Conservation (phyloP, 2,797 vertebrate genomes). For the Mycteria americana region DNA sequence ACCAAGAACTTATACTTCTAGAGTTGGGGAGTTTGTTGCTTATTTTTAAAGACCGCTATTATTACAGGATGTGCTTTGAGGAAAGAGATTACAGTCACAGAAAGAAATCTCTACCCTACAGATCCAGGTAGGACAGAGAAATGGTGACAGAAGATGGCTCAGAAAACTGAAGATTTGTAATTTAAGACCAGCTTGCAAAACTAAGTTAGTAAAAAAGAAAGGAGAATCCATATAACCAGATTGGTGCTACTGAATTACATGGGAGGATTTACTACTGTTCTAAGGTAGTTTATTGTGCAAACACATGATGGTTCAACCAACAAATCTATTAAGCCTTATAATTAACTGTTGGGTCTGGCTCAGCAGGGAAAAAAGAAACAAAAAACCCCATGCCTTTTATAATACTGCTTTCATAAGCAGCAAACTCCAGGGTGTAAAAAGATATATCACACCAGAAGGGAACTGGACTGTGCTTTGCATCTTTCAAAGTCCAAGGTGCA, state of each 20-base stretch:
- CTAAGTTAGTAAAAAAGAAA: neutral
- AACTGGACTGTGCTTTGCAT: neutral
- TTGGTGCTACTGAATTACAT: neutral
- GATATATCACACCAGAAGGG: neutral
- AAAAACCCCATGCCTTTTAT: neutral
- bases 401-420: slow-evolving; percentile 40
- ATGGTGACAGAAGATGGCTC: neutral
- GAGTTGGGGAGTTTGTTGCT: neutral
- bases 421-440: slow-evolving; percentile 9
- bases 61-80: neutral
- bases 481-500: neutral
- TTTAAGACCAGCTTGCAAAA: neutral
- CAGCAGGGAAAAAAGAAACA: neutral
- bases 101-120: neutral
- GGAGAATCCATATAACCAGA: neutral
- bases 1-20: neutral
- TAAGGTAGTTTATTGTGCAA: neutral
- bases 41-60: neutral
- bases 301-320: neutral
- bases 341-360: slow-evolving; percentile 18
- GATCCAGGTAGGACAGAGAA: neutral
- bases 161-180: neutral
- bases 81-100: neutral
- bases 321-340: neutral
- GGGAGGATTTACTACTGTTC: neutral